phyloP scores from a whole-genome alignment of 2,113 vertebrate species.

The Chrysochloris asiatica region DNA sequence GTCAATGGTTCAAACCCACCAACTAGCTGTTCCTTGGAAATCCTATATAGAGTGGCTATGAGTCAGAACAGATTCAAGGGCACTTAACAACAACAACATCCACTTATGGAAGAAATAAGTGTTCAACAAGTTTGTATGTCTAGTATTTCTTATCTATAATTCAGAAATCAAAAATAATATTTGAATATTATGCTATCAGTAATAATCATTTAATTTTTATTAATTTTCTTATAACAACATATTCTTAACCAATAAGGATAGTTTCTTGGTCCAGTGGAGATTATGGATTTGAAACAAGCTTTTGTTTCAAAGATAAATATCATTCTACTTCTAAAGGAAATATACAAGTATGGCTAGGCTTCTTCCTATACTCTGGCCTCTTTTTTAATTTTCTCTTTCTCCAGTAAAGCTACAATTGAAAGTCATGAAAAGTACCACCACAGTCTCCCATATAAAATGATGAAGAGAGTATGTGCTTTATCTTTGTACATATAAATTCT shows the following conservation, averaged over 20 bases:
- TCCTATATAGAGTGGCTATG: too few relatives aligned
- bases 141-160: neutral
- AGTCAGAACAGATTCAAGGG: too few relatives aligned
- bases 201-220: neutral
- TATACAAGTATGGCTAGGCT: neutral
- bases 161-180: neutral
- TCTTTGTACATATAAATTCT: neutral
- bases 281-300: neutral
- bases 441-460: neutral
- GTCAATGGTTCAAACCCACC: too few relatives aligned
- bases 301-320: slow-evolving; percentile 15
- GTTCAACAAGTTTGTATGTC: neutral
- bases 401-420: neutral
- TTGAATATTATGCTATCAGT: neutral
- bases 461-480: neutral
- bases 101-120: neutral
- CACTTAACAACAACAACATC: too few relatives aligned
- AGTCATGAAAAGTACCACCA: neutral
- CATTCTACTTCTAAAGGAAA: neutral
- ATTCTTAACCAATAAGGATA: neutral
- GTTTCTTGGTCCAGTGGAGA: neutral
- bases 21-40: too few relatives aligned
- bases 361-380: neutral
- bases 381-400: neutral
- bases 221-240: neutral